Evolutionary conservation across 2,797 vertebrate genomes (phyloP).

Genomic region (Enteromius fasciolatus): DNA sequence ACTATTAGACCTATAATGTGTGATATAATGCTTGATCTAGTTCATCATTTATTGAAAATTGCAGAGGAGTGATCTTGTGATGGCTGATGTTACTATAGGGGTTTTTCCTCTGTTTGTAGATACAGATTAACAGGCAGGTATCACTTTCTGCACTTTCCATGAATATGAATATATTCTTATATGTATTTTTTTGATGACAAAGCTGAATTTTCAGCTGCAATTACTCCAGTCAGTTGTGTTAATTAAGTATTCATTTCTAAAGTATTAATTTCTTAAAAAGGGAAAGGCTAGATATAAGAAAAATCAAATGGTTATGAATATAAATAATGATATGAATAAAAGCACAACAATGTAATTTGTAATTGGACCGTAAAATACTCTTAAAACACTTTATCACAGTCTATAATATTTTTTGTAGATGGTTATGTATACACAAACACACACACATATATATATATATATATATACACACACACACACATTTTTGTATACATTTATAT

Average conservation of each 20-base stretch:
- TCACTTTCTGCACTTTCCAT: neutral
- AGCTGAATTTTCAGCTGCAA: neutral
- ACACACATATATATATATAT: too few relatives aligned
- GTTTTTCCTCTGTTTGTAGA: constrained; percentile 7
- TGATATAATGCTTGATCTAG: neutral
- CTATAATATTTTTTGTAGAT: neutral
- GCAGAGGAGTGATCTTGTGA: neutral
- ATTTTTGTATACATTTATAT: neutral
- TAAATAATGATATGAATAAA: neutral
- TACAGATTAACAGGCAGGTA: constrained; percentile 22
- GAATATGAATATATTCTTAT: neutral
- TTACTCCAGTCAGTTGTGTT: neutral
- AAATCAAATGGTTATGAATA: neutral
- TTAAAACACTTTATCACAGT: neutral
- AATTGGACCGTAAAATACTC: neutral
- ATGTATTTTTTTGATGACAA: neutral
- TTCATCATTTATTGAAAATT: neutral
- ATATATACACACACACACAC: too few relatives aligned
- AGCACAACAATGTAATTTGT: neutral
- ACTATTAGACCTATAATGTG: constrained; percentile 11
- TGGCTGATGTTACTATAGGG: constrained; percentile 1
- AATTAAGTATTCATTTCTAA: neutral
- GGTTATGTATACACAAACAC: too few relatives aligned
- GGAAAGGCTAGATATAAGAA: neutral
- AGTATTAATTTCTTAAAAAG: neutral